Evolutionary conservation across 2,888 invertebrate species (phyloP).

Genomic region (Orthosia gothica): DNA sequence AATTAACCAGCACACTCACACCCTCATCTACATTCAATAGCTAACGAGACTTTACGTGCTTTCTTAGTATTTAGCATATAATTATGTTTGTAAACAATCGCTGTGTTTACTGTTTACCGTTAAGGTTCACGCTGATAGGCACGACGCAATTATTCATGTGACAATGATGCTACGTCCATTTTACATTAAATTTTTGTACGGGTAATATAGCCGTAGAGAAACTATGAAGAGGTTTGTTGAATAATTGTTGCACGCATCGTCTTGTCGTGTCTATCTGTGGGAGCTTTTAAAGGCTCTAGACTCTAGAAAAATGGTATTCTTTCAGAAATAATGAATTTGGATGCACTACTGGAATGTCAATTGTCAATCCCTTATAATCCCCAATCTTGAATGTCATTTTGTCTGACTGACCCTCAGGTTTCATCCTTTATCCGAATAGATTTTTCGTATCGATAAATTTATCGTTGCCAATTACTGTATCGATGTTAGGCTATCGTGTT

Average conservation of each 20-base stretch:
- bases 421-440: conserved; percentile 12
- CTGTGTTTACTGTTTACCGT: conserved; percentile 25
- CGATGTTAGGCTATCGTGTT: conserved; percentile 33
- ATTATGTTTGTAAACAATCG: conserved; percentile 64
- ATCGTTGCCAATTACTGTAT: conserved; percentile 41
- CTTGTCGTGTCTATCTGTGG: not conserved
- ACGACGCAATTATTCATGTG: not conserved
- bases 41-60: conserved; percentile 42
- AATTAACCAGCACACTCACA: conserved; percentile 68
- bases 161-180: not conserved
- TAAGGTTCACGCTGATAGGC: not conserved
- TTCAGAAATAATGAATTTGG: too few relatives aligned
- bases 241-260: not conserved
- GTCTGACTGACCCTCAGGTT: not conserved
- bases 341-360: too few relatives aligned
- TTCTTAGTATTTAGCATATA: conserved; percentile 54
- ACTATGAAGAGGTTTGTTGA: too few relatives aligned
- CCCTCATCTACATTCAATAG: conserved; percentile 68
- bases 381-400: too few relatives aligned
- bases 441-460: conserved; percentile 42
- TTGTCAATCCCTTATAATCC: too few relatives aligned
- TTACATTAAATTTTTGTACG: not conserved
- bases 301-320: too few relatives aligned
- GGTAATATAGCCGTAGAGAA: too few relatives aligned
- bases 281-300: not conserved